phyloP scores from a whole-genome alignment of 2,113 vertebrate genomes.

The Toxostoma redivivum region DNA sequence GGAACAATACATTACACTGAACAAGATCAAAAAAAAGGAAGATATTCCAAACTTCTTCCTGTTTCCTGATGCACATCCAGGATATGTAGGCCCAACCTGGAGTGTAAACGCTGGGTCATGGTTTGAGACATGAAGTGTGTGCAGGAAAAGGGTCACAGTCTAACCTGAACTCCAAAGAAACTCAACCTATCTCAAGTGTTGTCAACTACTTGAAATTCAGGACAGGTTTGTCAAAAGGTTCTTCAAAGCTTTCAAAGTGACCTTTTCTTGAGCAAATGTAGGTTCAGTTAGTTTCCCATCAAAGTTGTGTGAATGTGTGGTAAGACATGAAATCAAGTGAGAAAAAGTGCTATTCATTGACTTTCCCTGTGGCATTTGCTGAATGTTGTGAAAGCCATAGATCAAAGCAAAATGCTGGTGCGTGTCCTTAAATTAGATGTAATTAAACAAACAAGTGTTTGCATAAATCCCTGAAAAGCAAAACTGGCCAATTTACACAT shows the following conservation, averaged over 20 bases:
- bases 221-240: slow-evolving; percentile 6
- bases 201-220: slow-evolving; percentile 33
- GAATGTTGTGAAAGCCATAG: not conserved
- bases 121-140: not conserved
- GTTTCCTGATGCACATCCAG: not conserved
- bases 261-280: not conserved
- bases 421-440: not conserved
- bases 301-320: not conserved
- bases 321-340: not conserved
- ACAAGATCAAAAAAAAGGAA: not conserved
- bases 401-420: not conserved
- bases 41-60: not conserved
- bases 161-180: not conserved
- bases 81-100: not conserved
- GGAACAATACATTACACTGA: not conserved
- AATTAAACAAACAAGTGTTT: slow-evolving; percentile 3
- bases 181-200: not conserved
- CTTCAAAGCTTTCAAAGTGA: not conserved
- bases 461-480: slow-evolving; percentile 35
- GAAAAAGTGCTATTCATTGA: not conserved
- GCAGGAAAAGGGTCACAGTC: not conserved
- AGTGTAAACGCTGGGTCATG: not conserved
- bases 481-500: not conserved
- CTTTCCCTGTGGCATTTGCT: not conserved
- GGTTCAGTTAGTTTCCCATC: slow-evolving; percentile 13